These are phyloP conservation scores for Serrognathus titanus DNA, from an alignment of 2,888 invertebrate species.

Conservation along the genomic window DNA sequence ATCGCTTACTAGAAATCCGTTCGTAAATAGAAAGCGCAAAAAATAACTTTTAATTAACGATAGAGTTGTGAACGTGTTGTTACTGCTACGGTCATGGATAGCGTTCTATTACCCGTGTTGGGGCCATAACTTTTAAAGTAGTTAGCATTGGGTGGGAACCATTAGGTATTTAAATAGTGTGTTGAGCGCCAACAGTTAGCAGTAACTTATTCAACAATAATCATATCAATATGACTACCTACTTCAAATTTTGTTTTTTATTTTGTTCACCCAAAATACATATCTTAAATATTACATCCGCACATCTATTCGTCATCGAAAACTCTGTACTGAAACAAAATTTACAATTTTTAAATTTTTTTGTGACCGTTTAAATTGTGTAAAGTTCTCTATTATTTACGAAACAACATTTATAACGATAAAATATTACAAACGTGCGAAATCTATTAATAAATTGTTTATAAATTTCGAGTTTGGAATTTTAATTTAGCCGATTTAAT, in stretches of 20 bases:
- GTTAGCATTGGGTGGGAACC: slow-evolving; percentile 38
- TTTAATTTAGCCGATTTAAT: too few species aligned
- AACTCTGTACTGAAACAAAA: too few species aligned
- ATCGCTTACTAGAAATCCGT: not conserved
- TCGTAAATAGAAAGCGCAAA: not conserved
- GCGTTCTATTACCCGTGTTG: slow-evolving; percentile 17
- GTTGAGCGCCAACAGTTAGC: slow-evolving; percentile 33
- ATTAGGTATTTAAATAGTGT: slow-evolving; percentile 38
- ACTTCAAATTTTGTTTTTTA: not conserved
- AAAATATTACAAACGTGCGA: too few species aligned
- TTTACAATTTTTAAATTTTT: not conserved
- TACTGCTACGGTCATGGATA: not conserved
- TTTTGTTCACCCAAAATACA: not conserved
- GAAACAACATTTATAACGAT: too few species aligned
- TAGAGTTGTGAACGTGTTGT: not conserved
- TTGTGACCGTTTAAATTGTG: not conserved
- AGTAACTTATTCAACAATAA: slow-evolving; percentile 22
- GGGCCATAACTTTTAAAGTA: slow-evolving; percentile 36
- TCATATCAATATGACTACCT: slow-evolving; percentile 10
- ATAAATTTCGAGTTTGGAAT: too few species aligned
- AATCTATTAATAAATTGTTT: too few species aligned
- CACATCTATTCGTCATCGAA: too few species aligned
- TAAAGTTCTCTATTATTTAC: too few species aligned
- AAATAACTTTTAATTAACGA: slow-evolving; percentile 4
- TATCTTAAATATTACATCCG: too few species aligned